Conservation (phyloP, 2,113 vertebrate species). For the Amphilophus citrinellus region DNA sequence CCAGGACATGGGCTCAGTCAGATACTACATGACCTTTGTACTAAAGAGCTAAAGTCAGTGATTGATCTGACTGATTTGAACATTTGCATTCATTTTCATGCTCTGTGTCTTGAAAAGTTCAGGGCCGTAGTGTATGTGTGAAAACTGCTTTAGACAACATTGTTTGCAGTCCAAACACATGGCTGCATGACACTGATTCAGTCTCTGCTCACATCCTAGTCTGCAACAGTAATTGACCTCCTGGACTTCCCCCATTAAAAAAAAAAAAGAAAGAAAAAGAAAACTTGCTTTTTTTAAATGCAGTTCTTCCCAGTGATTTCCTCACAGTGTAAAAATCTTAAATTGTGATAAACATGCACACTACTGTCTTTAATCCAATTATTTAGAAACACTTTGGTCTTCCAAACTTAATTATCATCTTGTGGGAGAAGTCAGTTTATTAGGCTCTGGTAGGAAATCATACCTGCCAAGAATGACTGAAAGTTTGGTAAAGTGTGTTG, state of each 20-base stretch:
- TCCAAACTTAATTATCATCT: background rate
- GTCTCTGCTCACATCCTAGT: too few relatives aligned
- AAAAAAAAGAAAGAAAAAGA: too few relatives aligned
- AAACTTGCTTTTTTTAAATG: too few relatives aligned
- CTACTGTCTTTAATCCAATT: background rate
- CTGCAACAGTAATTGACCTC: too few relatives aligned
- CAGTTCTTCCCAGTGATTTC: background rate
- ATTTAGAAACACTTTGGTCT: background rate
- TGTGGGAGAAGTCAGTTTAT: background rate
- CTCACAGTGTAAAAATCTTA: background rate
- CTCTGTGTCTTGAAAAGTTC: background rate
- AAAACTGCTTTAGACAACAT: background rate
- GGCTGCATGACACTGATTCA: background rate
- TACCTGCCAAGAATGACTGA: background rate
- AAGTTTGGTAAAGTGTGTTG: background rate
- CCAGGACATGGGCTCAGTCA: background rate
- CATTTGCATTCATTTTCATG: conserved; percentile 7
- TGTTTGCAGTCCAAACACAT: background rate
- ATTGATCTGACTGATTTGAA: background rate
- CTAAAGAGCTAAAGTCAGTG: background rate
- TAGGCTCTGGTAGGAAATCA: background rate
- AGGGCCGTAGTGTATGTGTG: background rate
- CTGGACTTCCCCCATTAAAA: too few relatives aligned
- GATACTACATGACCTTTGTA: background rate
- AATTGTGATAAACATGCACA: background rate